Percentiles rank a stretch among this genome's conserved stretches.
Conservation (phyloP, 1,140 invertebrate species). For the Drosophila burlai region DNA sequence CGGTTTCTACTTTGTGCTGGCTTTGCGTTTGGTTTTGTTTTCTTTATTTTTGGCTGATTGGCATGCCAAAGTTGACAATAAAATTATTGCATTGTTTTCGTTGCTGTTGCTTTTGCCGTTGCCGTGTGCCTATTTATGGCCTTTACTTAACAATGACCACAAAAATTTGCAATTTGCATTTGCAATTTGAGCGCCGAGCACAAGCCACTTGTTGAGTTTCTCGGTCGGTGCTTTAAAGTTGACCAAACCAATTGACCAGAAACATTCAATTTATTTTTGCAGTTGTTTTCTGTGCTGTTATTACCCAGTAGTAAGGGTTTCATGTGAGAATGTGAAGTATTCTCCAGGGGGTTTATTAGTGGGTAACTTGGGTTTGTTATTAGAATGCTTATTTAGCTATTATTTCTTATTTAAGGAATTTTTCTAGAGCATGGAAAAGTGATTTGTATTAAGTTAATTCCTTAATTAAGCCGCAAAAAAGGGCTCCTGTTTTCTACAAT, state of each 20-base stretch:
- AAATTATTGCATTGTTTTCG: constrained; percentile 68
- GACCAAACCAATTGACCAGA: constrained; percentile 62
- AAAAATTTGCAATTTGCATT: constrained; percentile 81
- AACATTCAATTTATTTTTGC: constrained; percentile 45
- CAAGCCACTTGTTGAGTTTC: constrained; percentile 43
- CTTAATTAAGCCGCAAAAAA: not conserved
- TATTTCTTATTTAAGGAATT: too few species aligned
- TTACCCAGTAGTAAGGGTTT: not conserved
- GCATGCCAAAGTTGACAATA: constrained; percentile 75
- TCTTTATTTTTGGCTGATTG: constrained; percentile 40
- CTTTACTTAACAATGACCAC: constrained; percentile 79
- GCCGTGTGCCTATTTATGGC: constrained; percentile 72
- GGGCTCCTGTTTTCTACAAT: not conserved
- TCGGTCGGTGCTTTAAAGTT: constrained; percentile 48
- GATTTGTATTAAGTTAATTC: not conserved
- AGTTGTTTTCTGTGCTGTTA: constrained; percentile 5
- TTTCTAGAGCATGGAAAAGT: not conserved
- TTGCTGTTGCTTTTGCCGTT: constrained; percentile 7
- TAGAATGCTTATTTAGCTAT: too few species aligned
- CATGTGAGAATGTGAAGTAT: constrained; percentile 24
- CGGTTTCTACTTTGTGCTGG: constrained; percentile 36
- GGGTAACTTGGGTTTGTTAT: not conserved
- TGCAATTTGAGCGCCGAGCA: constrained; percentile 68
- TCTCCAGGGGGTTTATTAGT: constrained; percentile 4
- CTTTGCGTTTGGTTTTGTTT: constrained; percentile 22